Evolutionary conservation across 2,888 invertebrate species (phyloP), one percentile per base, ranked within the genome.

Genomic region (Selenia dentaria): DNA sequence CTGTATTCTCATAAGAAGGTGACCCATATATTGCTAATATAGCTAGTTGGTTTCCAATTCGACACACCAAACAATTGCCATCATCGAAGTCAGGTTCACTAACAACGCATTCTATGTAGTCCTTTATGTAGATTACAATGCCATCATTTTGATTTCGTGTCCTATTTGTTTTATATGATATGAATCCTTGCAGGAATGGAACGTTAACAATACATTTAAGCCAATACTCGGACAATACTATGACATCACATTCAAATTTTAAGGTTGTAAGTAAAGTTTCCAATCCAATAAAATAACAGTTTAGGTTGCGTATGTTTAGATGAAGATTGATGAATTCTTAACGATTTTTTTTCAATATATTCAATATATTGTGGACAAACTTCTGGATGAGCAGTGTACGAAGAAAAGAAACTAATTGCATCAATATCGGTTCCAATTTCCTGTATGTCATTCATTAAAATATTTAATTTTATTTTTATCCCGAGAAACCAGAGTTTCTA

Each of bases 1-100:
- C 43, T 6, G 18, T 25, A 6, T 33, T 22, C 10, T 3, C 2
- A 16, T 6, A 42, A 0, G 38, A 29, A 46, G 51, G 48, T 16
- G 40, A 54, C 59, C 40, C 47, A 47, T 42, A 69, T 47, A 42
- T 57, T 50, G 22, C 22, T 8, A 22, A 6, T 22, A 22, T 8
- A 2, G 22, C 22, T 8, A 8, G 2, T 22, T 22, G 22, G 6
- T 22, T 2, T 8, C 26, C 26, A 5, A 26, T 26, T 3, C 26
- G 10, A 11, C 26, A 26, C 1, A 26, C 26, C 3, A 26, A 11
- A 5, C 26, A 11, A 11, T 26, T 26, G 5, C 26, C 10, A 26
- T 26, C 26, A 1, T 11, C 10, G 11, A 26, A 11, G 6, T 26
- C 26, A 11, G 11, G 26, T 11, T 11, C 26, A 11, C 1, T 4